phyloP scores from a whole-genome alignment of 2,888 invertebrate genomes.

The Dynastes hyllus region DNA sequence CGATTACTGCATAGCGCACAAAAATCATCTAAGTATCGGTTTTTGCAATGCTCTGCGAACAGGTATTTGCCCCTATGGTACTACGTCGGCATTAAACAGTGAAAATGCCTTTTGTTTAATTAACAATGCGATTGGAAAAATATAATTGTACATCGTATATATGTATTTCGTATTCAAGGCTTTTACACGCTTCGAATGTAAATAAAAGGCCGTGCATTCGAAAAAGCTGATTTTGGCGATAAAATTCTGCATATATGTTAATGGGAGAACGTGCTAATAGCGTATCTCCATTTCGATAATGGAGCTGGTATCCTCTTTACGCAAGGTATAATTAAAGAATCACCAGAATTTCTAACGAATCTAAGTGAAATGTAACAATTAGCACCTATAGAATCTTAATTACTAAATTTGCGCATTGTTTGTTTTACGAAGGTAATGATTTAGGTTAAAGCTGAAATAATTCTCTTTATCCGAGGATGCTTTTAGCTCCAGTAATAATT shows the following conservation, averaged over 20 bases:
- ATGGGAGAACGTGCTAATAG: not conserved
- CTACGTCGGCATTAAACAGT: not conserved
- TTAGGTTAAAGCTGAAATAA: no score
- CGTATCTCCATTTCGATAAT: not conserved
- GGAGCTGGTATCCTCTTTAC: constrained; percentile 11
- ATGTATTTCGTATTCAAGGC: constrained; percentile 48
- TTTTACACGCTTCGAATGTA: constrained; percentile 43
- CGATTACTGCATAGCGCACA: constrained; percentile 13
- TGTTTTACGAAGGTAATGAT: not conserved
- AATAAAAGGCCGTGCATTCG: constrained; percentile 12
- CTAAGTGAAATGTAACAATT: no score
- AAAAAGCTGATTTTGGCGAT: constrained; percentile 41
- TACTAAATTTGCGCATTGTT: constrained; percentile 1
- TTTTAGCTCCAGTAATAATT: no score
- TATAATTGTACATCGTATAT: constrained; percentile 21
- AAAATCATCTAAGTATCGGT: constrained; percentile 30
- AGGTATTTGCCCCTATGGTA: not conserved
- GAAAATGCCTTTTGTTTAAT: constrained; percentile 11
- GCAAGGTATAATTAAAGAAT: constrained; percentile 29
- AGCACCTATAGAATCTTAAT: not conserved
- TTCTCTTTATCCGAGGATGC: no score
- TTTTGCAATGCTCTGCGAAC: constrained; percentile 1
- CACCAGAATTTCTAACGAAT: not conserved
- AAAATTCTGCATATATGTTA: constrained; percentile 16
- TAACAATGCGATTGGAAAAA: constrained; percentile 10